phyloP scores from a whole-genome alignment of 1,140 invertebrate species.

The Leptinotarsa texana region DNA sequence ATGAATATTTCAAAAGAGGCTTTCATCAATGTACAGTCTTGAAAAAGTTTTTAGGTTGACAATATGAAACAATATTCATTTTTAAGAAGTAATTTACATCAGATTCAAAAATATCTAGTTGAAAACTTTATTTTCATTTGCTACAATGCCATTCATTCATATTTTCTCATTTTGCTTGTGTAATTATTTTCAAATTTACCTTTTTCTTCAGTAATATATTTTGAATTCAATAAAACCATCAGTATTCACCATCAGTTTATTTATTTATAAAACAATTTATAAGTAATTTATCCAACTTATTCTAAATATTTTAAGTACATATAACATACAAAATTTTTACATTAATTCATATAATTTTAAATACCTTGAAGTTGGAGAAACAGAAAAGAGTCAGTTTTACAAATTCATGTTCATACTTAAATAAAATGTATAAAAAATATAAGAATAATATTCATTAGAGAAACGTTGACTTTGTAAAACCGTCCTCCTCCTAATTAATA shows the following conservation, averaged over 20 bases:
- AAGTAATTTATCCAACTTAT: slow-evolving; percentile 46
- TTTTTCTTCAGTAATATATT: no score
- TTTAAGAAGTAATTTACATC: no score
- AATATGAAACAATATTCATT: no score
- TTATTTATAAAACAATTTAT: slow-evolving; percentile 52
- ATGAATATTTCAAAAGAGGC: no score
- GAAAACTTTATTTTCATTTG: no score
- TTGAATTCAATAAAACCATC: not conserved
- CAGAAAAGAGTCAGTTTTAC: slow-evolving; percentile 12
- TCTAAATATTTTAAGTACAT: slow-evolving; percentile 47
- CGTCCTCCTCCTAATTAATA: not conserved
- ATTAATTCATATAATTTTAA: slow-evolving; percentile 36
- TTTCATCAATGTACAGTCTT: no score
- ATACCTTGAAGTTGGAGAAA: not conserved
- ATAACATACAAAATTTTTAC: slow-evolving; percentile 50
- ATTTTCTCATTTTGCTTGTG: no score
- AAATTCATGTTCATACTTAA: slow-evolving; percentile 10
- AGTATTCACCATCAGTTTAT: slow-evolving; percentile 25
- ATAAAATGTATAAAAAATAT: slow-evolving; percentile 16
- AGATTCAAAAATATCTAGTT: no score
- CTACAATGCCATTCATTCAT: no score
- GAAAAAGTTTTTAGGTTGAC: no score
- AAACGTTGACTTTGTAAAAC: no score
- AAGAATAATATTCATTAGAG: not conserved
- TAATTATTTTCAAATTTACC: no score